A percentile compares a stretch with the other conserved stretches of the same genome.
Evolutionary conservation across 2,113 vertebrate species (phyloP).

Genomic region (Xenopus laevis): DNA sequence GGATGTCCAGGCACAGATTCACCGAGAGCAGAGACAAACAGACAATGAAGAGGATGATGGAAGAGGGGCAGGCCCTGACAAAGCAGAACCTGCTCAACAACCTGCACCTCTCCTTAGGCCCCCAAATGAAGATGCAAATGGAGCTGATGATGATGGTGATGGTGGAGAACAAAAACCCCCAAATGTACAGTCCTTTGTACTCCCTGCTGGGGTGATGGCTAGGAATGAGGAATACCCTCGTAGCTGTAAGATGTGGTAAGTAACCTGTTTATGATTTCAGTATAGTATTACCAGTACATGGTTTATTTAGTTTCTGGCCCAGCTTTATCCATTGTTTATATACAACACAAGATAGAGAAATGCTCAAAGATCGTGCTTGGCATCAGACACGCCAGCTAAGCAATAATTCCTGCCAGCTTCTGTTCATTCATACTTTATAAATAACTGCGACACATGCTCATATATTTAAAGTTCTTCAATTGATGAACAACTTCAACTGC

Average conservation of each 20-base stretch:
- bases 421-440: not conserved
- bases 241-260: conserved; percentile 85
- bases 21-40: conserved; percentile 62
- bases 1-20: conserved; percentile 76
- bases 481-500: too few relatives aligned
- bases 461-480: too few relatives aligned
- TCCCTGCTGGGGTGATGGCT: conserved; percentile 87
- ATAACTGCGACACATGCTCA: too few relatives aligned
- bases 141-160: conserved; percentile 16
- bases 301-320: not conserved
- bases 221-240: conserved; percentile 93
- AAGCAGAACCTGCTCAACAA: not conserved
- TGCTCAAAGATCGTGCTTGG: not conserved
- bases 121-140: not conserved
- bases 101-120: not conserved
- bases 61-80: not conserved
- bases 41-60: conserved; percentile 23
- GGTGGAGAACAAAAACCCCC: not conserved
- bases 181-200: conserved; percentile 74
- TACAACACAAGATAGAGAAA: not conserved
- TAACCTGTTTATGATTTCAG: too few relatives aligned
- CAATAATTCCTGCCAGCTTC: not conserved
- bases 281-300: too few relatives aligned
- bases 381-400: not conserved
- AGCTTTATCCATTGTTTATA: not conserved